Base-by-base conservation (phyloP, 2,888 invertebrate genomes). In the Mesochorus sp. region DNA sequence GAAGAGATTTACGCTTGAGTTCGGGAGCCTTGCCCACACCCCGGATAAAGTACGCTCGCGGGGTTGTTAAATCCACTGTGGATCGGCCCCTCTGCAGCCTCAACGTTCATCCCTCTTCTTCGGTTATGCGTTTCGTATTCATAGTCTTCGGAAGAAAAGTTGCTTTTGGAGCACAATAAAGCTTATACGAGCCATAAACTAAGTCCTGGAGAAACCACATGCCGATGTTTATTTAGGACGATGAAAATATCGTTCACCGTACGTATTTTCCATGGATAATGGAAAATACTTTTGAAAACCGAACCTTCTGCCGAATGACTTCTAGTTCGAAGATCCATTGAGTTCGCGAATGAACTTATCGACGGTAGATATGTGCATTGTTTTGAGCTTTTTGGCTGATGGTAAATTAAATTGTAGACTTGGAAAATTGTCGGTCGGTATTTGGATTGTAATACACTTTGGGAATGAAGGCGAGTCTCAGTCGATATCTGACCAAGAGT, bases 71-170 rank as follows among this genome's bases (percentile, higher is more conserved):
- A 89, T 88, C 87, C 86, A 51, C 31, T 80, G 72, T 74, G 80
- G 57, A 74, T 66, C 34, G 21, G 12, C 39, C n/a, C 61, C 14
- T 76, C 53, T 51, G 68, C 64, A 73, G 80, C 79, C 82, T 76
- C 31, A 17, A 42, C 51, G 39, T 61, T 26, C 28, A 26, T 19
- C 42, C 62, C n/a, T n/a, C n/a, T n/a, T n/a, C n/a, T n/a, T 21
- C 71, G 42, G 71, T 87, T 83, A 86, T 85, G 84, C 79, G 83
- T 88, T 89, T 88, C 84, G 85, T 89, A 89, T 89, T 89, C 89
- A 89, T 89, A 87, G 89, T 85, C 87, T 86, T n/a, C n/a, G n/a
- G 86, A 80, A 86, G 83, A 82, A 88, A 89, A 88, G 87, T 87
- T 87, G 85, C 84, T 89, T 79, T 87, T 86, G 85, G 85, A 87